Percentiles rank a stretch among this genome's conserved stretches.
Conservation (phyloP, 2,888 invertebrate genomes). For the Drosophila colorata region DNA sequence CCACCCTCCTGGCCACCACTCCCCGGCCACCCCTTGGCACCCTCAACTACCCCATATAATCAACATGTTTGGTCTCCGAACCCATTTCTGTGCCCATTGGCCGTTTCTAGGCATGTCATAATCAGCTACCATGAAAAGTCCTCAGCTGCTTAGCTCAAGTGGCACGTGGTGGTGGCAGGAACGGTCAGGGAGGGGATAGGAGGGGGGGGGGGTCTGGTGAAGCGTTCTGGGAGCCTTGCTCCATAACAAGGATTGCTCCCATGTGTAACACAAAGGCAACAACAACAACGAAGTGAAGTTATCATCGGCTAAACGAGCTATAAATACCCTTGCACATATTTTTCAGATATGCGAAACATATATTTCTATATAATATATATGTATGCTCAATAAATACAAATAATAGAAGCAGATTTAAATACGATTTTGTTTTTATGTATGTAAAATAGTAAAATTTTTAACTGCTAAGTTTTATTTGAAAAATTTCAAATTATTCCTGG, state of each 20-base stretch:
- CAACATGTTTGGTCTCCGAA: conserved; percentile 35
- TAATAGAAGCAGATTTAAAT: too few relatives aligned
- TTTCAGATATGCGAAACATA: too few relatives aligned
- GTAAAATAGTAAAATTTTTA: too few relatives aligned
- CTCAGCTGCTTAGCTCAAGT: conserved; percentile 28
- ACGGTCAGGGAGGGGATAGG: rapidly evolving
- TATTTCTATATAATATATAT: too few relatives aligned
- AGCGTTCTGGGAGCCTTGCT: not conserved
- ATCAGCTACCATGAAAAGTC: conserved; percentile 60
- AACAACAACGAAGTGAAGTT: not conserved
- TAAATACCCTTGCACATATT: not conserved
- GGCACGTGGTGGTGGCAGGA: not conserved
- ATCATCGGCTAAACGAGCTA: too few relatives aligned
- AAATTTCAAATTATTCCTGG: too few relatives aligned
- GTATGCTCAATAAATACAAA: too few relatives aligned
- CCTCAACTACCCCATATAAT: not conserved
- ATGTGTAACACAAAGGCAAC: conserved; percentile 44
- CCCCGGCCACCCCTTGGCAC: not conserved
- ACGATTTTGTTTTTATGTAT: too few relatives aligned
- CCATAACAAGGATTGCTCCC: conserved; percentile 45
- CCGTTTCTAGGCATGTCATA: conserved; percentile 60
- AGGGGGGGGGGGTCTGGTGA: not conserved
- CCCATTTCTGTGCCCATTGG: conserved; percentile 19
- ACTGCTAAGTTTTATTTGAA: too few relatives aligned
- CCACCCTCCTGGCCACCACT: not conserved